Base-by-base conservation (phyloP, 1,140 invertebrate genomes). In the Acromyrmex echinatior region DNA sequence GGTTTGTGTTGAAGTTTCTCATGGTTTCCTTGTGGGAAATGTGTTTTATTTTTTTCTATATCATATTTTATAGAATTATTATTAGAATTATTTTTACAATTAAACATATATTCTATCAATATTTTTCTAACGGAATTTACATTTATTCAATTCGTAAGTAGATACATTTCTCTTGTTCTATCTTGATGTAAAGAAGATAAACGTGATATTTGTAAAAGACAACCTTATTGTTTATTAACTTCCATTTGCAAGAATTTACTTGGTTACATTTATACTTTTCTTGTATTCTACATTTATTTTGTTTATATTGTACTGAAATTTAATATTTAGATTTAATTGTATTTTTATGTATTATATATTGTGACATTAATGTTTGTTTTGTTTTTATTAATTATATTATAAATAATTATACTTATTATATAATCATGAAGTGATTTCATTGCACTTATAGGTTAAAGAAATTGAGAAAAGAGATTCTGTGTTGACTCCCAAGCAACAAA, bases 401-500 rank as follows among this genome's bases (percentile, higher is more conserved):
- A 71, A 39, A 62, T 25, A 16, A 78, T 58, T 45, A 60, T 0
- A 4, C 6, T 35, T n/a, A 16, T 66, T 66, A 35, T 35, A 18
- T 65, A 21, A 31, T 66, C 3, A 66, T 18, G 16, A 31, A 56
- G 4, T 7, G 21, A 56, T 65, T 70, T 71, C 87, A 10, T 71
- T 39, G 31, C 79, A 14, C 86, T 14, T 96, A 87, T 87, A 99
- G 98, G 98, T 99, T 3, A 99, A 99, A 96, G 97, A 98, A 96
- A 99, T 99, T 73, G 99, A 99, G 95, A 98, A 99, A 94, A 96
- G 98, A 86, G 98, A 99, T 95, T 97, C 98, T 1, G 97, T 98
- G 78, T 96, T 99, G 88, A 99, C 99, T 58, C 97, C 98, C 25
- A 98, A 98, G 95, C 98, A 99, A 96, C 99, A 99, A 96, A 99